Conservation (phyloP, 2,113 vertebrate species). For the Cinclus cinclus region DNA sequence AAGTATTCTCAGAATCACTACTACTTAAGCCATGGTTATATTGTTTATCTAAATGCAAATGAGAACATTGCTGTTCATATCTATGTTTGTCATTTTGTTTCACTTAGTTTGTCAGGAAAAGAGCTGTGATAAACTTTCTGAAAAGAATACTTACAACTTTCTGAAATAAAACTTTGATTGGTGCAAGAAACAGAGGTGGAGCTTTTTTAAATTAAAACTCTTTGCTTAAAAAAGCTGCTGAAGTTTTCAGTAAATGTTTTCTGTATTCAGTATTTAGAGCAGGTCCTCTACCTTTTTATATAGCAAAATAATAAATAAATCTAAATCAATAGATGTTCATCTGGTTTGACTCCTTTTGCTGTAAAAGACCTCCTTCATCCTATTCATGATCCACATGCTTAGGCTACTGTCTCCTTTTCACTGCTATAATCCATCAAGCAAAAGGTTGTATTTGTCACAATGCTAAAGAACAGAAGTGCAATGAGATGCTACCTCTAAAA, state of each 20-base stretch:
- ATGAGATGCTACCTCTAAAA: not conserved
- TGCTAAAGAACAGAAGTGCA: not conserved
- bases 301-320: not conserved
- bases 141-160: not conserved
- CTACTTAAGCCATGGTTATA: constrained; percentile 1
- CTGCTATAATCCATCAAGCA: not conserved
- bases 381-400: not conserved
- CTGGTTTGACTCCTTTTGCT: not conserved
- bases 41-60: constrained; percentile 56
- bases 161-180: not conserved
- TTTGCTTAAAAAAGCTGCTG: not conserved
- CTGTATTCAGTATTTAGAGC: not conserved
- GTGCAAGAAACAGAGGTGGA: not conserved
- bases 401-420: not conserved
- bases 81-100: not conserved
- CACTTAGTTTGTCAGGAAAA: not conserved
- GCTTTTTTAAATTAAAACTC: not conserved
- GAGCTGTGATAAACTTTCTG: not conserved
- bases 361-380: not conserved
- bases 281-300: not conserved
- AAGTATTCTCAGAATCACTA: not conserved
- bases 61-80: not conserved
- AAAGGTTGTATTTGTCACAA: not conserved
- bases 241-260: not conserved
- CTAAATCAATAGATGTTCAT: not conserved